Evolutionary conservation across 64 coral and sea anemone genomes (phyloP).

Genomic region (Actinia tenebrosa): DNA sequence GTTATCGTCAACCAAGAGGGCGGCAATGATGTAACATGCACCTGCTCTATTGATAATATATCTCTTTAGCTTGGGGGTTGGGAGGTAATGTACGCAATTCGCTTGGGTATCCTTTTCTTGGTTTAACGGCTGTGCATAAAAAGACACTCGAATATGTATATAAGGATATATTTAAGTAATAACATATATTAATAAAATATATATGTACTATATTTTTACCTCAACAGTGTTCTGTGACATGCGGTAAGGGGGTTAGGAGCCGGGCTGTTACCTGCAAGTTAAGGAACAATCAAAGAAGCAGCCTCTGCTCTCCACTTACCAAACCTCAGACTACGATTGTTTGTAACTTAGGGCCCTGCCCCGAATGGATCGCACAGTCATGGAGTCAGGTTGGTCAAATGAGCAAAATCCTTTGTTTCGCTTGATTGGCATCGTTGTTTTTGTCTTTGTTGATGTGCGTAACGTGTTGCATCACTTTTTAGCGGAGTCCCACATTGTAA

Average conservation of each 20-base stretch:
- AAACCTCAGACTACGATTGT: slow-evolving; percentile 21
- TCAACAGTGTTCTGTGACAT: slow-evolving; percentile 48
- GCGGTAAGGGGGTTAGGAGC: slow-evolving; percentile 18
- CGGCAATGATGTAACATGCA: too few species aligned
- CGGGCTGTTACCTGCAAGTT: slow-evolving; percentile 22
- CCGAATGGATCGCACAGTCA: slow-evolving; percentile 37
- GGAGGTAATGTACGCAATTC: too few species aligned
- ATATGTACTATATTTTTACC: neutral
- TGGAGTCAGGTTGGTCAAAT: slow-evolving; percentile 52
- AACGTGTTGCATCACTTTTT: neutral
- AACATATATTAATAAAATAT: neutral
- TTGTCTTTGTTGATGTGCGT: neutral
- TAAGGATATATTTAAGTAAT: neutral
- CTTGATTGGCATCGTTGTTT: neutral
- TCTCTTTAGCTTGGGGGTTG: too few species aligned
- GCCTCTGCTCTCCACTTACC: neutral
- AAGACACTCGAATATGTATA: too few species aligned
- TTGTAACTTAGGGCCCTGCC: slow-evolving; percentile 57
- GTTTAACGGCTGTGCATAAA: too few species aligned
- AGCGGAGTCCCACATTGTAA: too few species aligned
- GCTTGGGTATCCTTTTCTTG: too few species aligned
- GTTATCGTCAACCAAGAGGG: too few species aligned
- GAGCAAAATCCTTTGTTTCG: neutral
- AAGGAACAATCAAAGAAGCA: neutral
- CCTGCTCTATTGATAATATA: too few species aligned